Percentiles rank a stretch among this genome's conserved stretches.
These are phyloP conservation scores for Hyles euphorbiae DNA, from an alignment of 1,140 invertebrate species.

Conservation along the genomic window DNA sequence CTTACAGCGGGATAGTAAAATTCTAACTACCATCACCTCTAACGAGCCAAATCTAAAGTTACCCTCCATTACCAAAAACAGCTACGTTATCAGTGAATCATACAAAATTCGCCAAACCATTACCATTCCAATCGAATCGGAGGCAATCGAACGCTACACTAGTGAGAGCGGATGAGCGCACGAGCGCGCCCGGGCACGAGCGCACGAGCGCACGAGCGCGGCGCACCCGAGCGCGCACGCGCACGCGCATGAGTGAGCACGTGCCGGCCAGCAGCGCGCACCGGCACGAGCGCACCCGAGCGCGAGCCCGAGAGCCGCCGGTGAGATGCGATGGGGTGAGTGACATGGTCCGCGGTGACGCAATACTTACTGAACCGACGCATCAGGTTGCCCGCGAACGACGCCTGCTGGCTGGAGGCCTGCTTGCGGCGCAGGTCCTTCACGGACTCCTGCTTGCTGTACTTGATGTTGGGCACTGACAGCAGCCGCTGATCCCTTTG, in stretches of 20 bases:
- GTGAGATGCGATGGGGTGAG: conserved; percentile 25
- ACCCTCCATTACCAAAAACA: conserved; percentile 24
- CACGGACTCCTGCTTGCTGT: conserved; percentile 68
- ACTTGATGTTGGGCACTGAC: conserved; percentile 87
- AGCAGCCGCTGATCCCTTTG: conserved; percentile 79
- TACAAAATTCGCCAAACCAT: conserved; percentile 55
- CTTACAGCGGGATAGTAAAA: conserved; percentile 16
- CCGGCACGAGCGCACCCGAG: background rate
- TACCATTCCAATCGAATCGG: conserved; percentile 54
- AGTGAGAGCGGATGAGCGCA: conserved; percentile 26
- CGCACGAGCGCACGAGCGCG: too few relatives aligned
- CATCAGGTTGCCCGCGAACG: conserved; percentile 84
- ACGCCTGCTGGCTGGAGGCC: conserved; percentile 59
- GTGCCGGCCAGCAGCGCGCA: too few relatives aligned
- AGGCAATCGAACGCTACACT: conserved; percentile 44
- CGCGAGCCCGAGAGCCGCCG: conserved; percentile 30
- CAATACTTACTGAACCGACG: conserved; percentile 90
- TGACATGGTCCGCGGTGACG: conserved; percentile 20
- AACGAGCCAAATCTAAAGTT: conserved; percentile 38
- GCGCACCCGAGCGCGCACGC: too few relatives aligned
- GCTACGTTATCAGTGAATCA: conserved; percentile 50
- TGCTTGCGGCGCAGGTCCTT: conserved; percentile 64
- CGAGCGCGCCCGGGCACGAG: conserved; percentile 27
- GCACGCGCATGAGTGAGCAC: too few relatives aligned
- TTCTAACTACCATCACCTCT: conserved; percentile 58